These are phyloP conservation scores for Nymphalis polychloros DNA, from an alignment of 2,888 invertebrate species.

Conservation along the genomic window DNA sequence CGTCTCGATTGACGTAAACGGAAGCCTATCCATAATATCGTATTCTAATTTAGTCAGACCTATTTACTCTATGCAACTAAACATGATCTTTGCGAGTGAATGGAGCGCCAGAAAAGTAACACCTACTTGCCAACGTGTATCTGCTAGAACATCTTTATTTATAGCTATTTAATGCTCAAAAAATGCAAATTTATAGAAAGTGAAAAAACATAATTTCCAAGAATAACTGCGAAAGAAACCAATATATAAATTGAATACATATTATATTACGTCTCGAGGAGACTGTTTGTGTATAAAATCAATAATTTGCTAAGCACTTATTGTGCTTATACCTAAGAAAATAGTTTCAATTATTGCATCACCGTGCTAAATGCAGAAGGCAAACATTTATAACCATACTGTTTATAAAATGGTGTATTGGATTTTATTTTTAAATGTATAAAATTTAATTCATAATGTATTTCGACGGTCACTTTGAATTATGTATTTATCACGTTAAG, in stretches of 20 bases:
- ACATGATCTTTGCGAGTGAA: slow-evolving; percentile 42
- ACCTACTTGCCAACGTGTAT: slow-evolving; percentile 40
- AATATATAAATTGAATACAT: too few species aligned
- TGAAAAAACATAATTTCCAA: background rate
- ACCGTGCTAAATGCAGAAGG: too few species aligned
- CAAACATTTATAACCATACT: too few species aligned
- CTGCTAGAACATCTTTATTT: slow-evolving; percentile 38
- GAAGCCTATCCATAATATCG: slow-evolving; percentile 13
- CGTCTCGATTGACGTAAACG: slow-evolving; percentile 12
- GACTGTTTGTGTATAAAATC: too few species aligned
- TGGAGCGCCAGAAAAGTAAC: slow-evolving; percentile 42
- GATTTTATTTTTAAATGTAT: background rate
- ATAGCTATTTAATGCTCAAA: slow-evolving; percentile 26
- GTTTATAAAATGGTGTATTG: too few species aligned
- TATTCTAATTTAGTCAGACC: slow-evolving; percentile 21
- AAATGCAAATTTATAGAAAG: slow-evolving; percentile 3
- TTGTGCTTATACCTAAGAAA: too few species aligned
- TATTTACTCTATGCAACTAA: slow-evolving; percentile 36
- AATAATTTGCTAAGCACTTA: too few species aligned
- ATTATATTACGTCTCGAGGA: too few species aligned
- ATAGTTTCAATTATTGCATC: too few species aligned
- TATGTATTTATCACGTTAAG: slow-evolving; percentile 22
- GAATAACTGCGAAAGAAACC: too few species aligned
- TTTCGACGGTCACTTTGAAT: slow-evolving; percentile 19
- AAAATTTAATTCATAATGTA: background rate